Percentiles rank a stretch among this genome's conserved stretches.
phyloP scores from a whole-genome alignment of 2,888 invertebrate species.

The Hypsopygia costalis region DNA sequence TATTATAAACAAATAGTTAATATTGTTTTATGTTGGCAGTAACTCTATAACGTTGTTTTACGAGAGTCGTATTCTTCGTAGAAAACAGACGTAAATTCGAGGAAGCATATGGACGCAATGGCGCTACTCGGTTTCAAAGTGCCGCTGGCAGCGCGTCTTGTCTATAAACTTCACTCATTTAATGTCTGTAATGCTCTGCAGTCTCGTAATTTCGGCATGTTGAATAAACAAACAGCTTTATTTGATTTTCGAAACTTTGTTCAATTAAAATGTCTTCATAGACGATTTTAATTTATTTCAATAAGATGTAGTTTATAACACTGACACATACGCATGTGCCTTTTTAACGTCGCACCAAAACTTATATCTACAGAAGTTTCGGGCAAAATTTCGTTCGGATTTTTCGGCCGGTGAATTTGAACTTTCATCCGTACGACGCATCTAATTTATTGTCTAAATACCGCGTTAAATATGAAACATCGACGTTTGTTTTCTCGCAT shows the following conservation, averaged over 20 bases:
- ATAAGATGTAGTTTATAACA: no score
- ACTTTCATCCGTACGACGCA: no score
- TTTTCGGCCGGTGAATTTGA: no score
- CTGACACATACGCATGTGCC: no score
- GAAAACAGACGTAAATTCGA: constrained; percentile 78
- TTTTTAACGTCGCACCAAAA: no score
- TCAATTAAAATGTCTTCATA: constrained; percentile 38
- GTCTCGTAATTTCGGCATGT: constrained; percentile 51
- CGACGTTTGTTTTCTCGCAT: no score
- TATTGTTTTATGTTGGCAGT: constrained; percentile 61
- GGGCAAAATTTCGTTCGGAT: no score
- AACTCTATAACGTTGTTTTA: constrained; percentile 64
- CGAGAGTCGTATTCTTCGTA: constrained; percentile 69
- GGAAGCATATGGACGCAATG: constrained; percentile 76
- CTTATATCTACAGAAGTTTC: no score
- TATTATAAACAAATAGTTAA: constrained; percentile 66
- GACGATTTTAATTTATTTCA: neutral
- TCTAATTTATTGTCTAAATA: no score
- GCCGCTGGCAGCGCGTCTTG: constrained; percentile 52
- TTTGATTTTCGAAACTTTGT: constrained; percentile 53
- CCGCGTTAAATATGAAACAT: no score
- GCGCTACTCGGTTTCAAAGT: constrained; percentile 73
- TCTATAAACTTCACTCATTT: constrained; percentile 64
- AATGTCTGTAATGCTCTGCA: constrained; percentile 57
- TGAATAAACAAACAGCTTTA: constrained; percentile 68